Evolutionary conservation across 1,140 invertebrate genomes (phyloP), one percentile per base, ranked within the genome.

Genomic region (Samia ricini): DNA sequence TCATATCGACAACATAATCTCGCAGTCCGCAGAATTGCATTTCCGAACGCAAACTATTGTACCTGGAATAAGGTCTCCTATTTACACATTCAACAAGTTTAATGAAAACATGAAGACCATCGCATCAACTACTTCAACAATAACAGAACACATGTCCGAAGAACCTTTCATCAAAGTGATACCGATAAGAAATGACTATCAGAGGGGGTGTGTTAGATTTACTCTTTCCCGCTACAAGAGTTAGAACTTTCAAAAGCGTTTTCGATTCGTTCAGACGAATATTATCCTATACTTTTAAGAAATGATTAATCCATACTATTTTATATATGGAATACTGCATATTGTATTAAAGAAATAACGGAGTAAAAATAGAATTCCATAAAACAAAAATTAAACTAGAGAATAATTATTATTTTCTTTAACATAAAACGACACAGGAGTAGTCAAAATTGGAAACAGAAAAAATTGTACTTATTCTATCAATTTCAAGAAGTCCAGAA

Each of bases 141-240:
- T 58, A 6, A 74, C 66, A 10, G 69, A 66, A 54, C 65, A 76
- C 55, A 33, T 66, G 10, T n/a, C n/a, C n/a, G 65, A 75, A 48
- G 66, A 68, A 0, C 19, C 2, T 2, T 23, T 56, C 4, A 19
- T 63, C 10, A 71, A 61, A 60, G 60, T 69, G 2, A 42, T 71
- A 21, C 73, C 72, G 7, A 64, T 74, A 49, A 59, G 29, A 24
- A 64, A 61, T 18, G 61, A 74, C 5, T 61, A 67, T 6, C 72
- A 77, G 51, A 70, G 70, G 62, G 80, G n/a, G 82, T 2, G 70
- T 85, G 2, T 61, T 85, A 21, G 82, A 85, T 60, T 56, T 85
- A 8, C 61, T 85, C 0, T 73, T 83, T 19, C 82, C 82, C 10
- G 62, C 77, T 4, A 51, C 69, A 10, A 75, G 82, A 60, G 79